Percentiles rank a stretch among this genome's conserved stretches.
Evolutionary conservation across 2,888 invertebrate genomes (phyloP).

Genomic region (Syrista parreyssii): DNA sequence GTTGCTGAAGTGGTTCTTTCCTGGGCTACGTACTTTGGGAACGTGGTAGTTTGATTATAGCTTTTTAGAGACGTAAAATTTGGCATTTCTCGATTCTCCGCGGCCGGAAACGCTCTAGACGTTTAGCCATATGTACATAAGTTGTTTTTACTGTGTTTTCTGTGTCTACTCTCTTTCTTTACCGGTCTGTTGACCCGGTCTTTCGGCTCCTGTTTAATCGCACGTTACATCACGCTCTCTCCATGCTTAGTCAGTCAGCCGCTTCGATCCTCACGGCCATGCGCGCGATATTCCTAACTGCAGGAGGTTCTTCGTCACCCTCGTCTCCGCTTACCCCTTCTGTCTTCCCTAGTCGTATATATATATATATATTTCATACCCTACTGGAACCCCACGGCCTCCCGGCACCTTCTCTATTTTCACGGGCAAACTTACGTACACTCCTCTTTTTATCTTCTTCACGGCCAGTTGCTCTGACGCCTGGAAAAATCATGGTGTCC

Average conservation of each 20-base stretch:
- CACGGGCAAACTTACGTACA: not conserved
- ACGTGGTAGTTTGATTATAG: not conserved
- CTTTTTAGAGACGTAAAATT: not conserved
- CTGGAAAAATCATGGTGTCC: not conserved
- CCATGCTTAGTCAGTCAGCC: not conserved
- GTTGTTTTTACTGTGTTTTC: not conserved
- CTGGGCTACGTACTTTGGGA: not conserved
- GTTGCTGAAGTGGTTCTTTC: not conserved
- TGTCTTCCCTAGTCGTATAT: not conserved
- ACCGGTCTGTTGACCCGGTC: not conserved
- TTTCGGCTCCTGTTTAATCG: not conserved
- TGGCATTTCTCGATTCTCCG: not conserved
- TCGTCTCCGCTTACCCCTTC: not conserved
- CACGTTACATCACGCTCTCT: not conserved
- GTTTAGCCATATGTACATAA: not conserved
- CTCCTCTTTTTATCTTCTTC: not conserved
- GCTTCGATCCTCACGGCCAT: not conserved
- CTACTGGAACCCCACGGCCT: not conserved
- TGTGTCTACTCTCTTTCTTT: not conserved
- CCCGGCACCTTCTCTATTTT: not conserved
- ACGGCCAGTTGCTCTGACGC: not conserved
- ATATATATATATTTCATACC: not conserved
- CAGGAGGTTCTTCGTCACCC: not conserved
- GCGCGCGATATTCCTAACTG: not conserved
- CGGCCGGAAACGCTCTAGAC: not conserved